Evolutionary conservation across 2,797 vertebrate genomes (phyloP).

Genomic region (Typhlichthys eigenmanni): DNA sequence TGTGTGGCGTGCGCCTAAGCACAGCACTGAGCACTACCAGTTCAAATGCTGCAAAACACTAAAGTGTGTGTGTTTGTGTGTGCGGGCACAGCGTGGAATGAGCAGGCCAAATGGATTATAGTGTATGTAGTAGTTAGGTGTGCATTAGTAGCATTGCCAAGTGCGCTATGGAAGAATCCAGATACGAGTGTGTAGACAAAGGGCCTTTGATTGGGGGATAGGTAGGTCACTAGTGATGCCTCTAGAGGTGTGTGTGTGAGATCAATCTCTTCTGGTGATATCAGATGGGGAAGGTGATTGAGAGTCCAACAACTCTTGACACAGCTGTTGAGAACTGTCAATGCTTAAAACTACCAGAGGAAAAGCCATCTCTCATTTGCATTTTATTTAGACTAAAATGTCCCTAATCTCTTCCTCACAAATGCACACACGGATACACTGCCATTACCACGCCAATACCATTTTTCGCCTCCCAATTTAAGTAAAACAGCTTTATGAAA

Average conservation of each 20-base stretch:
- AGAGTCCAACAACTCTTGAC: conserved; percentile 20
- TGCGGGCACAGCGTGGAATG: conserved; percentile 36
- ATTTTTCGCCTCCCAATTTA: background rate
- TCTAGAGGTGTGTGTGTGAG: conserved; percentile 14
- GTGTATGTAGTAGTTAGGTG: conserved; percentile 27
- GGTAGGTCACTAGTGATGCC: conserved; percentile 14
- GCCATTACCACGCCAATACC: conserved; percentile 1
- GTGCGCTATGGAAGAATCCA: conserved; percentile 40
- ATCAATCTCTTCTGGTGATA: conserved; percentile 36
- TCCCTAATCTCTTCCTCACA: background rate
- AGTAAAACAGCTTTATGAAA: background rate
- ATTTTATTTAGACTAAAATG: no score
- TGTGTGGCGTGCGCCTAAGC: conserved; percentile 58
- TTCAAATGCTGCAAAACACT: conserved; percentile 9
- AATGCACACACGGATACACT: background rate
- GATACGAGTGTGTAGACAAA: conserved; percentile 12
- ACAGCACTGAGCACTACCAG: conserved; percentile 34
- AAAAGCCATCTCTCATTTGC: no score
- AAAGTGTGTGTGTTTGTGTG: conserved; percentile 33
- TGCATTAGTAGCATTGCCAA: conserved; percentile 38
- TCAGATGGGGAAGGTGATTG: conserved; percentile 31
- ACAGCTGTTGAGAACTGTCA: conserved; percentile 29
- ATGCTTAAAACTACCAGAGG: background rate
- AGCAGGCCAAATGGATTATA: conserved; percentile 26
- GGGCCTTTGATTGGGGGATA: conserved; percentile 18